phyloP scores from a whole-genome alignment of 1,140 invertebrate genomes.

The Plutomurus gul region DNA sequence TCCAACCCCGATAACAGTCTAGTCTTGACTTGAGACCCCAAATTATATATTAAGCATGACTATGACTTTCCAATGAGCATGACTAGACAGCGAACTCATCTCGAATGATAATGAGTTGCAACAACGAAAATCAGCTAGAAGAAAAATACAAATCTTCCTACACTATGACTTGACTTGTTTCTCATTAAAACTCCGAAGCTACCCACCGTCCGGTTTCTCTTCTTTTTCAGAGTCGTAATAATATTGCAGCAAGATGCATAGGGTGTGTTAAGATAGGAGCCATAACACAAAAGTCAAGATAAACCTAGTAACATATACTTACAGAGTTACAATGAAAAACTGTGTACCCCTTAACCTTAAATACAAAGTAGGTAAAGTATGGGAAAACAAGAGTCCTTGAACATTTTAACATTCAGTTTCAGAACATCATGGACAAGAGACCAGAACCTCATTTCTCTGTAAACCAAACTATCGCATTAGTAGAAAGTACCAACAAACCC shows the following conservation, averaged over 20 bases:
- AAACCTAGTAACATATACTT: neutral
- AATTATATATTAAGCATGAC: conserved; percentile 7
- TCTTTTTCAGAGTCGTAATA: no score
- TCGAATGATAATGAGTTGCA: conserved; percentile 15
- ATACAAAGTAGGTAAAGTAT: neutral
- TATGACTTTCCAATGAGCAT: neutral
- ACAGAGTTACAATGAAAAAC: neutral
- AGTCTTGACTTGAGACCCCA: no score
- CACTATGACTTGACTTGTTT: neutral
- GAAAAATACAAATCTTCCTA: conserved; percentile 5
- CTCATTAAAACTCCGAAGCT: neutral
- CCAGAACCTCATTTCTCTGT: neutral
- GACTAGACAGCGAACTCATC: neutral
- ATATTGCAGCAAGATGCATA: no score
- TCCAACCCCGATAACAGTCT: neutral
- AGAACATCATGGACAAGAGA: neutral
- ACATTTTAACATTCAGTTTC: neutral
- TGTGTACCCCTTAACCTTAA: neutral
- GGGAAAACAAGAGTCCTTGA: neutral
- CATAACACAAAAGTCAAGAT: no score
- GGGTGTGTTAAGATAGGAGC: no score
- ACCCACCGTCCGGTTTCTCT: neutral
- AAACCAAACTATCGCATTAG: neutral
- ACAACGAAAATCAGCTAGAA: neutral
- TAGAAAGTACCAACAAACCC: neutral